Conservation (phyloP, 1,140 invertebrate species). For the Drosophila equinoxialis region DNA sequence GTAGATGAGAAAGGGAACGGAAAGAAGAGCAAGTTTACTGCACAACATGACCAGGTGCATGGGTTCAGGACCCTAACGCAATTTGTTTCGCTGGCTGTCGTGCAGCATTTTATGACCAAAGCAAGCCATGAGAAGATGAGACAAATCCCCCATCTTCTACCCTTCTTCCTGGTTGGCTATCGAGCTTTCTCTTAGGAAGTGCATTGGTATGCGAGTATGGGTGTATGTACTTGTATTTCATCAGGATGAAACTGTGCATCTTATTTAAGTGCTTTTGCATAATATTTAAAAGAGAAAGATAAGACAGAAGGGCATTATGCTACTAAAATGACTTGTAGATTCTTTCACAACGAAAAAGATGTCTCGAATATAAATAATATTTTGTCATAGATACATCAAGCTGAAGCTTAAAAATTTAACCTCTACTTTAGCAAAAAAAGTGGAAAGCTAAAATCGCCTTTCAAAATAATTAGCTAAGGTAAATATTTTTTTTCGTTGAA, state of each 20-base stretch:
- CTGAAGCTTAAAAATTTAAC: background rate
- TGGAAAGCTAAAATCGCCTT: background rate
- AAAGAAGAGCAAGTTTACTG: background rate
- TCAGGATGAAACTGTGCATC: conserved; percentile 34
- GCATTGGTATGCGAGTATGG: conserved; percentile 28
- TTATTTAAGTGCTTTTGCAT: conserved; percentile 73
- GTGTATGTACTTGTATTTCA: conserved; percentile 10
- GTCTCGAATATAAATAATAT: background rate
- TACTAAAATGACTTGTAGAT: conserved; percentile 11
- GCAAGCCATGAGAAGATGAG: conserved; percentile 31
- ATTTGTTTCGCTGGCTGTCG: conserved; percentile 74
- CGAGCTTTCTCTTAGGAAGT: conserved; percentile 32
- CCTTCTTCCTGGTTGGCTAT: conserved; percentile 20
- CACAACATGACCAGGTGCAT: conserved; percentile 65
- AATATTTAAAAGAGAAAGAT: conserved; percentile 47
- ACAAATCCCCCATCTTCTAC: background rate
- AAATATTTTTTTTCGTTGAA: too few species aligned
- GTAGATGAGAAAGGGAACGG: background rate
- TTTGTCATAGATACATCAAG: background rate
- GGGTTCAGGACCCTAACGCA: conserved; percentile 75
- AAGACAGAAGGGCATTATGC: conserved; percentile 24
- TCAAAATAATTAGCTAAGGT: background rate
- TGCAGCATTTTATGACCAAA: conserved; percentile 69
- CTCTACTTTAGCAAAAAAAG: background rate
- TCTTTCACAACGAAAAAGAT: background rate